A percentile compares a stretch with the other conserved stretches of the same genome.
Evolutionary conservation across 1,140 invertebrate species (phyloP).

Genomic region (Hyles euphorbiae): DNA sequence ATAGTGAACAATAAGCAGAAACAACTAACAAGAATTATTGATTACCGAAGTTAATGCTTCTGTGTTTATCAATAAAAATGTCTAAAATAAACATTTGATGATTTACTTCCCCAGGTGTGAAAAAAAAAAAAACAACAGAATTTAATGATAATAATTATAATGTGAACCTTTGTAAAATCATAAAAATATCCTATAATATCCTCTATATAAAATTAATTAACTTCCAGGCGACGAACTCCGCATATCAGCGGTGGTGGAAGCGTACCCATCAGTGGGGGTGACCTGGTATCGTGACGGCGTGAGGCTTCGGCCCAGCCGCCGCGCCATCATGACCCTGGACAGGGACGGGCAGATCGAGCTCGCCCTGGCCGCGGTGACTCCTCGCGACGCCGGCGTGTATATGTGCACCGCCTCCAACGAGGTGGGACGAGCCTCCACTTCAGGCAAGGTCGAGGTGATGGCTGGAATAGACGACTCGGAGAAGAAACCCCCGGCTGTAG

Average conservation of each 20-base stretch:
- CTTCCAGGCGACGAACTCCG: conserved; percentile 79
- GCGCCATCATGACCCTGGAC: conserved; percentile 84
- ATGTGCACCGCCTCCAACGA: conserved; percentile 91
- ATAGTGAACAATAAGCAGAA: too few species aligned
- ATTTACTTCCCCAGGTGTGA: too few species aligned
- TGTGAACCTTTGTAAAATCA: too few species aligned
- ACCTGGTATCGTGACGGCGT: conserved; percentile 85
- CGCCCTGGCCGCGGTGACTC: conserved; percentile 79
- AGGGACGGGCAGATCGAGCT: conserved; percentile 88
- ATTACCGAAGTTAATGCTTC: too few species aligned
- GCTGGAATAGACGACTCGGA: conserved; percentile 35
- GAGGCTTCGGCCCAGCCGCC: conserved; percentile 84
- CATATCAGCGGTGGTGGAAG: conserved; percentile 84
- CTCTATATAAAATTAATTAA: too few species aligned
- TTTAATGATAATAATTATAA: too few species aligned
- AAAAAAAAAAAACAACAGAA: too few species aligned
- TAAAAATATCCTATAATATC: too few species aligned
- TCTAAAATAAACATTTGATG: too few species aligned
- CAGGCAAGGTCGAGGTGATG: conserved; percentile 81
- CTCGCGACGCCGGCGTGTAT: conserved; percentile 89
- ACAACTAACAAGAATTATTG: too few species aligned
- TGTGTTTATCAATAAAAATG: too few species aligned
- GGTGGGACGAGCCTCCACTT: conserved; percentile 86
- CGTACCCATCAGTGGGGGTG: conserved; percentile 87
- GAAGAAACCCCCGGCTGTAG: conserved; percentile 59